phyloP scores from a whole-genome alignment of 2,113 vertebrate genomes.

The Axis porcinus region DNA sequence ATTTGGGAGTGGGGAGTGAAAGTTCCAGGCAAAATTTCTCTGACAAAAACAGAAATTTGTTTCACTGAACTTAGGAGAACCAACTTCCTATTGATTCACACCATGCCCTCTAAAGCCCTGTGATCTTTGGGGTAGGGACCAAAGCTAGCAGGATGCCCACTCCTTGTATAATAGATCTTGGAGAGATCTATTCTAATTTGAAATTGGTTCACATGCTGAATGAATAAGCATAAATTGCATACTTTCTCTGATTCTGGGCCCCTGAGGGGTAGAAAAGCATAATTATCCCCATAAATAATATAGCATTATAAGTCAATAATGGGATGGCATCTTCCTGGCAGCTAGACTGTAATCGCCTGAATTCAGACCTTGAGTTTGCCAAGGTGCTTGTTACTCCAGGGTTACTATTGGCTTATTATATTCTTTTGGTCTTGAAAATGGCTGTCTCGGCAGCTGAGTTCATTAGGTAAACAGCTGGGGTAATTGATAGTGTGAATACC shows the following conservation, averaged over 20 bases:
- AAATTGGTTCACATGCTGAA: constrained; percentile 65
- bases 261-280: constrained; percentile 55
- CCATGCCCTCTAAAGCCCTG: constrained; percentile 41
- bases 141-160: not conserved
- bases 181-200: constrained; percentile 58
- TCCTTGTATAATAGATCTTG: constrained; percentile 31
- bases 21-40: constrained; percentile 4
- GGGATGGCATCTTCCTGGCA: constrained; percentile 51
- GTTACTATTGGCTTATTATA: constrained; percentile 34
- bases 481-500: constrained; percentile 64
- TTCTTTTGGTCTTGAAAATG: constrained; percentile 20
- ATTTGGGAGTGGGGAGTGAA: not conserved
- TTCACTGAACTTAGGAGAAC: constrained; percentile 53
- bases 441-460: constrained; percentile 48
- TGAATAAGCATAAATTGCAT: constrained; percentile 60
- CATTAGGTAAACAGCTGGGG: constrained; percentile 66
- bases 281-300: constrained; percentile 75
- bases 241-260: constrained; percentile 44
- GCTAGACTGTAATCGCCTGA: constrained; percentile 48
- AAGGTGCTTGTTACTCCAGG: constrained; percentile 47
- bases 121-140: constrained; percentile 31
- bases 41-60: constrained; percentile 52
- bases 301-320: constrained; percentile 67
- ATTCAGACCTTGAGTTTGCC: constrained; percentile 3
- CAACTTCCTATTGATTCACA: constrained; percentile 24